These are phyloP conservation scores for Aphaenogaster ashmeadi DNA, from an alignment of 1,140 invertebrate genomes.

Conservation along the genomic window DNA sequence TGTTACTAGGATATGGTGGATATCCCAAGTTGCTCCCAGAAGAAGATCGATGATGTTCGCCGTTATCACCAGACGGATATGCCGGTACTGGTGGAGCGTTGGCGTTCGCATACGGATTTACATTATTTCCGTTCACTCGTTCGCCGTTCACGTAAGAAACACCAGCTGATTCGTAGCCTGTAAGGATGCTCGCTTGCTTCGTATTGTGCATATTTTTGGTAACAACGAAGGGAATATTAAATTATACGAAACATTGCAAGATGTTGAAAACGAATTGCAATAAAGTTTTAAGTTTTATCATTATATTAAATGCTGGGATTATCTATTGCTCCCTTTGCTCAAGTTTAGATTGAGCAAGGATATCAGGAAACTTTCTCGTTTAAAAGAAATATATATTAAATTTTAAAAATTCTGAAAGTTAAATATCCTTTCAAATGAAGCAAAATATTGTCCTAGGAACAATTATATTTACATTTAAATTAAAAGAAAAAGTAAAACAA, in stretches of 20 bases:
- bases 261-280: background rate
- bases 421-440: background rate
- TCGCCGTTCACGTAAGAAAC: slow-evolving; percentile 83
- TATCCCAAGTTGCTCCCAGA: slow-evolving; percentile 77
- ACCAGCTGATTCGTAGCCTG: slow-evolving; percentile 84
- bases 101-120: slow-evolving; percentile 83
- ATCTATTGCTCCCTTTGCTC: slow-evolving; percentile 2
- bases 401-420: background rate
- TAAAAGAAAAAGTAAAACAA: background rate
- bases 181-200: slow-evolving; percentile 75
- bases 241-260: slow-evolving; percentile 39
- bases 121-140: slow-evolving; percentile 68
- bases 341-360: slow-evolving; percentile 15
- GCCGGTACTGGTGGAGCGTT: slow-evolving; percentile 82
- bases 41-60: slow-evolving; percentile 65
- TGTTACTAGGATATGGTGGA: slow-evolving; percentile 79
- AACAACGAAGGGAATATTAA: background rate
- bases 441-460: background rate
- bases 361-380: background rate
- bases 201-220: slow-evolving; percentile 37
- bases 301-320: background rate
- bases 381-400: background rate
- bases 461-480: background rate
- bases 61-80: slow-evolving; percentile 67
- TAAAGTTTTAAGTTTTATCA: background rate